Conservation (phyloP, 1,140 invertebrate species). For the Bombus consobrinus region DNA sequence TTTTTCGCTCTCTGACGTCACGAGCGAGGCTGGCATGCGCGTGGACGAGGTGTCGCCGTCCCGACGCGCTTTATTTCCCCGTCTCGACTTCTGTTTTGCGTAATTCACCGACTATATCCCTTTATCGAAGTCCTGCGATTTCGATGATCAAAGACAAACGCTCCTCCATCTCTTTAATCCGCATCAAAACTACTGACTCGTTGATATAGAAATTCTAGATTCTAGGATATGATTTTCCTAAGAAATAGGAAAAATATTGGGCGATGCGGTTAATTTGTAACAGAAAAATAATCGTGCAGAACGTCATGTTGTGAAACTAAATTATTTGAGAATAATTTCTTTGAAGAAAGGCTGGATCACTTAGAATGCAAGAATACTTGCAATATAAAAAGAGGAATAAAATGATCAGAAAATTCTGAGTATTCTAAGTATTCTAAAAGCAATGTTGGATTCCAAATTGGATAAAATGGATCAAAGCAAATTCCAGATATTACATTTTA, state of each 20-base stretch:
- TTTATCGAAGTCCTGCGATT: constrained; percentile 20
- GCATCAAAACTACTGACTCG: no score
- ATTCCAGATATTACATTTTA: background rate
- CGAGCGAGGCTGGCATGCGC: constrained; percentile 70
- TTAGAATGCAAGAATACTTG: background rate
- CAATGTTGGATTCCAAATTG: background rate
- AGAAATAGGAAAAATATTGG: background rate
- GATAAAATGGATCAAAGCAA: background rate
- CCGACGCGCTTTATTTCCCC: constrained; percentile 2
- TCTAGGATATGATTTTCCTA: background rate
- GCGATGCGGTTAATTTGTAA: background rate
- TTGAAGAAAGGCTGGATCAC: background rate
- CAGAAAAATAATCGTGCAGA: no score
- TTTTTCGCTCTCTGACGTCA: constrained; percentile 76
- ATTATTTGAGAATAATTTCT: background rate
- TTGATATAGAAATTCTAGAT: background rate
- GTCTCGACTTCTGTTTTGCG: background rate
- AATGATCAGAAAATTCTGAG: background rate
- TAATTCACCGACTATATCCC: background rate
- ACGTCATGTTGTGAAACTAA: background rate
- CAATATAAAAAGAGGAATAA: background rate
- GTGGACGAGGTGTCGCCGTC: constrained; percentile 20
- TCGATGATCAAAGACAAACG: background rate
- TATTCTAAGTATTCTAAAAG: background rate
- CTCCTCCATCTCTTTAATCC: background rate